A percentile compares a stretch with the other conserved stretches of the same genome.
phyloP scores from a whole-genome alignment of 2,797 vertebrate species.

The Eulemur coronatus region DNA sequence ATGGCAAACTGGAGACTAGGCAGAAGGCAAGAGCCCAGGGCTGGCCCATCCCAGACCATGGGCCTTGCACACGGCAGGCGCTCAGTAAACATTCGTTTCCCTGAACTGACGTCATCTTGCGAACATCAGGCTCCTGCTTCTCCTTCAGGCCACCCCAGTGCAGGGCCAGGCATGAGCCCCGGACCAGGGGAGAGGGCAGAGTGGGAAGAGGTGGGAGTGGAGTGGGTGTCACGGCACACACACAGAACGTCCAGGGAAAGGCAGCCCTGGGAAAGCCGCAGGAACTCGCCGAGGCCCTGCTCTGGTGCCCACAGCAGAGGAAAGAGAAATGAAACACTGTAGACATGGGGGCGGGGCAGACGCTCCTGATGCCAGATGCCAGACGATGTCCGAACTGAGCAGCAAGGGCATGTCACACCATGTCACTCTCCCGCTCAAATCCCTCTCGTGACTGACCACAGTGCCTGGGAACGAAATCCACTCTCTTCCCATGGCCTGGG shows the following conservation, averaged over 20 bases:
- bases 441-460: neutral
- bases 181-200: neutral
- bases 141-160: neutral
- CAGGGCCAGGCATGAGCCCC: neutral
- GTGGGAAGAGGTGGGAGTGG: neutral
- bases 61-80: neutral
- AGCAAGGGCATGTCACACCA: neutral
- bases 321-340: slow-evolving; percentile 75
- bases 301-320: slow-evolving; percentile 50
- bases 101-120: neutral
- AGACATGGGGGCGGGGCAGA: slow-evolving; percentile 22
- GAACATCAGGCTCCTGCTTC: neutral
- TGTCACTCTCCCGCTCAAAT: neutral
- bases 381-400: neutral
- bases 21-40: neutral
- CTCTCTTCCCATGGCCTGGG: neutral
- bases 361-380: neutral
- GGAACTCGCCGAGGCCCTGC: slow-evolving; percentile 76
- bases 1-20: neutral
- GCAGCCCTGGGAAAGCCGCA: slow-evolving; percentile 73
- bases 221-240: no score
- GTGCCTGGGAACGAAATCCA: neutral
- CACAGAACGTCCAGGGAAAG: neutral
- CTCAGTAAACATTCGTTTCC: neutral
- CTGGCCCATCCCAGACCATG: neutral